Percentiles rank a stretch among this genome's conserved stretches.
phyloP scores from a whole-genome alignment of 2,797 vertebrate genomes.

The Urophycis tenuis region DNA sequence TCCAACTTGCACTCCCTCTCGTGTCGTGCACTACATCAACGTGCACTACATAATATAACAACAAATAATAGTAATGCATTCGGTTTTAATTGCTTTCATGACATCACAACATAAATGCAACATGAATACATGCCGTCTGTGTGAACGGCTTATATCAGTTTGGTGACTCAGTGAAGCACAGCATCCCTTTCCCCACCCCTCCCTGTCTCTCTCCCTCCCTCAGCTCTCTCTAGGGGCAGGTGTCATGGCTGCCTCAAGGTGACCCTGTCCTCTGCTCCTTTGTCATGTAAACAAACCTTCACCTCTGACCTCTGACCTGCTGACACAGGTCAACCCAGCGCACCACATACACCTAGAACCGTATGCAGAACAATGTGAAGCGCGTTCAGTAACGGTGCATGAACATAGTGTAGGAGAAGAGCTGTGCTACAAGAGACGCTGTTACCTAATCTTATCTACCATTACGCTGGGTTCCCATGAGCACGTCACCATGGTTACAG shows the following conservation, averaged over 20 bases:
- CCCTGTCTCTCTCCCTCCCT: not conserved
- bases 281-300: not conserved
- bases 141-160: no score
- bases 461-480: not conserved
- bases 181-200: no score
- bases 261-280: slow-evolving; percentile 40
- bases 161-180: no score
- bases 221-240: not conserved
- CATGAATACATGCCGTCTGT: no score
- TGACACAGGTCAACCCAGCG: not conserved
- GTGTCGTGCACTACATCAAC: no score
- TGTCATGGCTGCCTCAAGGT: slow-evolving; percentile 60
- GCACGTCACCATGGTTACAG: not conserved
- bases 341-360: not conserved
- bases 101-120: no score
- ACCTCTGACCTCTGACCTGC: not conserved
- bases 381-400: not conserved
- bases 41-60: no score
- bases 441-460: not conserved
- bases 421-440: not conserved
- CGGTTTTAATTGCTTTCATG: no score
- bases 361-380: not conserved
- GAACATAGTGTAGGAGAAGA: not conserved
- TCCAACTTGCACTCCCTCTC: no score
- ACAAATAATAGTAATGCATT: no score